Percentiles rank a stretch among this genome's conserved stretches.
Evolutionary conservation across 2,797 vertebrate genomes (phyloP).

Genomic region (Denticeps clupeoides): DNA sequence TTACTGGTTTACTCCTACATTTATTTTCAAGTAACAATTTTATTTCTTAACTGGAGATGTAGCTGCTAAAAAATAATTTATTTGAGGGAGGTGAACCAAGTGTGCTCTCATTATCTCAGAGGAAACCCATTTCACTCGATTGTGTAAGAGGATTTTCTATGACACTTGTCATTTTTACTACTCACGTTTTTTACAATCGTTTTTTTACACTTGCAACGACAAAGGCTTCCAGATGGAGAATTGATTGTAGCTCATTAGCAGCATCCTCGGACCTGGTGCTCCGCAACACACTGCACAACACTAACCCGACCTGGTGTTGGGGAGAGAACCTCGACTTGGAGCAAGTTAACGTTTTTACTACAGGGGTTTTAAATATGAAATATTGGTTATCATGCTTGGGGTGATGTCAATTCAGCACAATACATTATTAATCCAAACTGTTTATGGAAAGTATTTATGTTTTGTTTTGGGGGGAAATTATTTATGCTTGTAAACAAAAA

Average conservation of each 20-base stretch:
- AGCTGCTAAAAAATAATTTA: slow-evolving; percentile 56
- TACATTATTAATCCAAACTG: slow-evolving; percentile 30
- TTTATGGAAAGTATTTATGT: slow-evolving; percentile 44
- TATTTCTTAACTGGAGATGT: slow-evolving; percentile 61
- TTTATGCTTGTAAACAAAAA: slow-evolving; percentile 50
- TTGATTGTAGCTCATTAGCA: slow-evolving; percentile 61
- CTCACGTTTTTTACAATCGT: slow-evolving; percentile 52
- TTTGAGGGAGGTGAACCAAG: slow-evolving; percentile 46
- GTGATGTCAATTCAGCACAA: slow-evolving; percentile 47
- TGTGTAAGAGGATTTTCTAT: slow-evolving; percentile 63
- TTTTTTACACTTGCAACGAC: slow-evolving; percentile 52
- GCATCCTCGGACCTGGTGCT: slow-evolving; percentile 57
- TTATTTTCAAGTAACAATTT: slow-evolving; percentile 27
- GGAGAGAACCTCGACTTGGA: slow-evolving; percentile 38
- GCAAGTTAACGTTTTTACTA: slow-evolving; percentile 46
- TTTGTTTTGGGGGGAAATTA: slow-evolving; percentile 37
- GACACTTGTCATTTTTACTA: slow-evolving; percentile 66
- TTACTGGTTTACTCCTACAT: slow-evolving; percentile 25
- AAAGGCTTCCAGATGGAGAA: slow-evolving; percentile 49
- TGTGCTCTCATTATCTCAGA: slow-evolving; percentile 45
- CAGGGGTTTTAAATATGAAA: slow-evolving; percentile 27
- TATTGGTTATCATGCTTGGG: slow-evolving; percentile 8
- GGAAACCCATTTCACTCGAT: slow-evolving; percentile 34
- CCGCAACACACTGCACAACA: slow-evolving; percentile 48
- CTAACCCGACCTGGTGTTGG: slow-evolving; percentile 57